phyloP scores from a whole-genome alignment of 2,797 vertebrate species.

The Oryzias dopingdopingensis region DNA sequence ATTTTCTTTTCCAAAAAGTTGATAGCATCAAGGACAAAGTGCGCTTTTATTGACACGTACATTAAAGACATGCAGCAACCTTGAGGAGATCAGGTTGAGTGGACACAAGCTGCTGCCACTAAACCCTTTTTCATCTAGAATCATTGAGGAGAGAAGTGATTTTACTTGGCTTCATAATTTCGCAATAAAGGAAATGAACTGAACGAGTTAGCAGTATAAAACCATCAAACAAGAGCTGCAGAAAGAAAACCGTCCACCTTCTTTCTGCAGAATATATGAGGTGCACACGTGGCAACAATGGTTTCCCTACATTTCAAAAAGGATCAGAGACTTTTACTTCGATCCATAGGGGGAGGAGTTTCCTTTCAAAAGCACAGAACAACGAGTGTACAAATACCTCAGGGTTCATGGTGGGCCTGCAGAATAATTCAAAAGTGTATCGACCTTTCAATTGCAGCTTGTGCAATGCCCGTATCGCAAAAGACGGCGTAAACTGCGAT shows the following conservation, averaged over 20 bases:
- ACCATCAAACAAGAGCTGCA: background rate
- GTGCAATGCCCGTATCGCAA: too few relatives aligned
- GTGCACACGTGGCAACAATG: constrained; percentile 19
- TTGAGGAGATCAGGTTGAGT: constrained; percentile 17
- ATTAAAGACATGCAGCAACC: constrained; percentile 4
- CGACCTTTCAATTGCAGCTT: too few relatives aligned
- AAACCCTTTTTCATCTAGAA: constrained; percentile 38
- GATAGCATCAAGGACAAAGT: constrained; percentile 16
- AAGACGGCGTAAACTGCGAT: too few relatives aligned
- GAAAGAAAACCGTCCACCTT: constrained; percentile 21
- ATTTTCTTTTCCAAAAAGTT: background rate
- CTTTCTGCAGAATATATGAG: constrained; percentile 13
- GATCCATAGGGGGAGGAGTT: too few relatives aligned
- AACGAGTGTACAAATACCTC: too few relatives aligned
- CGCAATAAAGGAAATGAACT: constrained; percentile 34
- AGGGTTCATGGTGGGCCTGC: too few relatives aligned
- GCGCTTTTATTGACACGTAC: constrained; percentile 4
- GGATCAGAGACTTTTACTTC: constrained; percentile 15
- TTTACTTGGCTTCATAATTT: constrained; percentile 33
- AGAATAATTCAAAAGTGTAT: too few relatives aligned
- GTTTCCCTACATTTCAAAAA: constrained; percentile 29
- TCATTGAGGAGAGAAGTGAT: constrained; percentile 10
- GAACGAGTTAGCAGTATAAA: constrained; percentile 20
- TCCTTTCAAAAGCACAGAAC: too few relatives aligned
- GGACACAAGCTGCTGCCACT: constrained; percentile 29